Evolutionary conservation across 1,140 invertebrate species (phyloP).

Genomic region (Notospermus geniculatus): DNA sequence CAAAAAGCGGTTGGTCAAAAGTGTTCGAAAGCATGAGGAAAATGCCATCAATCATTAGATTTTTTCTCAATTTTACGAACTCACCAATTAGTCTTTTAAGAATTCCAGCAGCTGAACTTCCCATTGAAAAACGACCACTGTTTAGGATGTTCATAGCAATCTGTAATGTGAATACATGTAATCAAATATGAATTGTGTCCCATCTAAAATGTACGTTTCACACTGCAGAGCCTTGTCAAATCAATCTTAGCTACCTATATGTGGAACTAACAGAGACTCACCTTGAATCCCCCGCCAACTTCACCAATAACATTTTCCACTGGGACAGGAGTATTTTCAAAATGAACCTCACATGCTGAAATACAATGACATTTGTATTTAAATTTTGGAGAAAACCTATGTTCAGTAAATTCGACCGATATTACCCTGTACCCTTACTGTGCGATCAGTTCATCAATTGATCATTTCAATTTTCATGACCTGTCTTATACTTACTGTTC

Average conservation of each 20-base stretch:
- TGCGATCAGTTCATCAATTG: too few species aligned
- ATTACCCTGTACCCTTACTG: too few species aligned
- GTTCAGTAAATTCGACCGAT: too few species aligned
- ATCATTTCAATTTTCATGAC: too few species aligned
- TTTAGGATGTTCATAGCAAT: conserved; percentile 99
- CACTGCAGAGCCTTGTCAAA: not conserved
- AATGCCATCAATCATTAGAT: too few species aligned
- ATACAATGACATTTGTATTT: too few species aligned
- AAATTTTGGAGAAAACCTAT: too few species aligned
- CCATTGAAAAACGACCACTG: conserved; percentile 98
- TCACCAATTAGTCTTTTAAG: conserved; percentile 49
- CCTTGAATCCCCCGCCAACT: conserved; percentile 94
- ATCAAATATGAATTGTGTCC: not conserved
- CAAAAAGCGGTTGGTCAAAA: too few species aligned
- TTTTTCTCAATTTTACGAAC: conserved; percentile 13
- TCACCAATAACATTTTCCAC: conserved; percentile 90
- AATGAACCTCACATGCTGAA: conserved; percentile 52
- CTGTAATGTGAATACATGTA: conserved; percentile 32
- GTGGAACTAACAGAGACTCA: conserved; percentile 22
- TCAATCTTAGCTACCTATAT: not conserved
- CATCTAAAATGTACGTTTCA: not conserved
- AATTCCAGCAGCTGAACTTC: conserved; percentile 54
- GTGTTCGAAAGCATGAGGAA: too few species aligned
- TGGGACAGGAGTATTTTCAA: conserved; percentile 67
- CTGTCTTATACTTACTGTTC: conserved; percentile 75